A percentile compares a stretch with the other conserved stretches of the same genome.
Conservation (phyloP, 30 jellyfish, hydroid and myxozoan species). For the Rhopilema esculentum region DNA sequence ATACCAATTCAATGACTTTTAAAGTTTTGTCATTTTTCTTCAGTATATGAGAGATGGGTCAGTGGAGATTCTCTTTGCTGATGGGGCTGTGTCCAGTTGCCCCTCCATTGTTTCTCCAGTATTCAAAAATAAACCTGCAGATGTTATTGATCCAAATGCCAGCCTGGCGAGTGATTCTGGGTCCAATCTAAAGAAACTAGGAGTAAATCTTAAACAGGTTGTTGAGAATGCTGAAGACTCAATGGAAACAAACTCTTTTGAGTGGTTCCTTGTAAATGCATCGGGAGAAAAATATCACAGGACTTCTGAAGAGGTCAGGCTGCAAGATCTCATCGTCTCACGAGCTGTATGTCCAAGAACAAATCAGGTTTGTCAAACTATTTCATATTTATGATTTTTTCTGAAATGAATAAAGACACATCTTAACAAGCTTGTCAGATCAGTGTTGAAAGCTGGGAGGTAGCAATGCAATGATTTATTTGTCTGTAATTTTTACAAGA, state of each 20-base stretch:
- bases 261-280: slow-evolving; percentile 33
- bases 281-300: slow-evolving; percentile 26
- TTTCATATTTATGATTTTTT: neutral
- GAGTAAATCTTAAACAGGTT: neutral
- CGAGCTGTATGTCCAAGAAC: slow-evolving; percentile 63
- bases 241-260: neutral
- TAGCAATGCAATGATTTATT: no score
- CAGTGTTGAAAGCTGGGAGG: no score
- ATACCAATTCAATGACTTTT: neutral
- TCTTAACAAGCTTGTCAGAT: no score
- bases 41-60: slow-evolving; percentile 71
- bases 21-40: neutral
- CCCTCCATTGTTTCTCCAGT: neutral
- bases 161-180: neutral
- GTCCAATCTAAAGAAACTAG: neutral
- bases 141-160: neutral
- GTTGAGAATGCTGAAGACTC: neutral
- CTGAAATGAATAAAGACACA: no score
- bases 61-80: slow-evolving; percentile 32
- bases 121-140: neutral
- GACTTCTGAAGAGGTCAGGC: neutral
- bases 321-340: slow-evolving; percentile 15
- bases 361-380: slow-evolving; percentile 3
- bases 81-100: slow-evolving; percentile 52
- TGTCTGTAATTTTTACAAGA: no score